Base-by-base conservation (phyloP, 2,797 vertebrate genomes). In the Tapirus indicus region DNA sequence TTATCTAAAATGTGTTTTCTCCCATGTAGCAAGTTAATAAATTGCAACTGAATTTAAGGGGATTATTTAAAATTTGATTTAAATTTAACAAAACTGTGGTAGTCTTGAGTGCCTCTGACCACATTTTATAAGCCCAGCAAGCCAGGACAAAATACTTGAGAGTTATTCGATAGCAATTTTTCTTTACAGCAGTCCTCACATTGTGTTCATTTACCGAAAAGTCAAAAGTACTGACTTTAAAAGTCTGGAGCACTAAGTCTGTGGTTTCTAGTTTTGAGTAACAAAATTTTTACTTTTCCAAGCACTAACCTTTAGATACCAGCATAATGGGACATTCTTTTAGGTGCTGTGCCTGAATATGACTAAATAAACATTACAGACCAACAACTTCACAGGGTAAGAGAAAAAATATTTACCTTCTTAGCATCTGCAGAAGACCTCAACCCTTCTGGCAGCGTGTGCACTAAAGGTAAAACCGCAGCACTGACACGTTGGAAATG, bases 361-460 rank as follows among this genome's bases (percentile, higher is more conserved):
- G 14, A 44, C 66, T 96, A 89, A 95, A 91, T 21, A 95, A 89
- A 93, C 44, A 88, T 71, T 58, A 87, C 49, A 94, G 29, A 95
- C 84, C 89, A 11, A 94, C 20, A 93, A 82, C 27, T 87, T 88
- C 82, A 88, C 69, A 93, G 85, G 49, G 60, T 49, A 91, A 95
- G n/a, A n/a, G 3, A 88, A 82, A 1, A 82, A 96, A 94, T 88
- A 97, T 60, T 97, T 98, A 99, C 99, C 99, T 99, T 99, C 98
- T 99, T 99, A 74, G 99, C 98, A 94, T 99, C 99, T 47, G 99
- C 98, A 80, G 99, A 98, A 96, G 99, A 94, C 97, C 99, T 99
- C 78, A 99, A 97, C 78, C 99, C 99, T 96, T 99, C 99, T 97
- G 99, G 99, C 97, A 99, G 94, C 25, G 99, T 90, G 95, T 99